A percentile compares a stretch with the other conserved stretches of the same genome.
Conservation (phyloP, 2,888 invertebrate genomes). For the Apomyelois bistriatella region DNA sequence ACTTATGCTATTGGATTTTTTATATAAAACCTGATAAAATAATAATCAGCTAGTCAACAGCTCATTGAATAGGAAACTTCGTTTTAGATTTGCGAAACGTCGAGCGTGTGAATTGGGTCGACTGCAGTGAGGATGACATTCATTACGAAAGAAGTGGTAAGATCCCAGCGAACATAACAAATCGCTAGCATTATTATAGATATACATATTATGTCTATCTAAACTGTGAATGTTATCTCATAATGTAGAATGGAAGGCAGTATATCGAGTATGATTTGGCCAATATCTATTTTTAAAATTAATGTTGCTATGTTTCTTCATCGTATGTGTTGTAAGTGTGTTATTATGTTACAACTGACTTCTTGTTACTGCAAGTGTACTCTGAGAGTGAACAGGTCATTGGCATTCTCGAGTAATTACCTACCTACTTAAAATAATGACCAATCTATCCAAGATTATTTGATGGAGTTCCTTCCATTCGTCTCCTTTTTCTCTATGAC, state of each 20-base stretch:
- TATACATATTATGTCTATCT: not conserved
- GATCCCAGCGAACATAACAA: not conserved
- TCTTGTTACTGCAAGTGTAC: no score
- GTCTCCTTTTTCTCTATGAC: no score
- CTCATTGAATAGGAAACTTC: no score
- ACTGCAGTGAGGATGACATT: not conserved
- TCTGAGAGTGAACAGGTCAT: not conserved
- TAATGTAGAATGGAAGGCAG: not conserved
- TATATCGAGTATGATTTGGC: not conserved
- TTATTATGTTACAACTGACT: not conserved
- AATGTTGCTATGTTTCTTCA: not conserved
- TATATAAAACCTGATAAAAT: no score
- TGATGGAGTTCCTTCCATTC: no score
- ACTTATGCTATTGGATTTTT: no score
- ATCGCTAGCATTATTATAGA: no score
- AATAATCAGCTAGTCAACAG: no score
- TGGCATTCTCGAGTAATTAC: no score
- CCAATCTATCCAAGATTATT: no score
- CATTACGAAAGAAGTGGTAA: constrained; percentile 4
- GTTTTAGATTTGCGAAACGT: constrained; percentile 12
- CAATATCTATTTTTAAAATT: not conserved
- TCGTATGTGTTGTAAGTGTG: not conserved
- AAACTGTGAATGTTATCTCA: no score
- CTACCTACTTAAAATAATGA: no score
- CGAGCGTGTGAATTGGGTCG: constrained; percentile 16